Evolutionary conservation across 2,888 invertebrate genomes (phyloP).

Genomic region (Acronicta psi): DNA sequence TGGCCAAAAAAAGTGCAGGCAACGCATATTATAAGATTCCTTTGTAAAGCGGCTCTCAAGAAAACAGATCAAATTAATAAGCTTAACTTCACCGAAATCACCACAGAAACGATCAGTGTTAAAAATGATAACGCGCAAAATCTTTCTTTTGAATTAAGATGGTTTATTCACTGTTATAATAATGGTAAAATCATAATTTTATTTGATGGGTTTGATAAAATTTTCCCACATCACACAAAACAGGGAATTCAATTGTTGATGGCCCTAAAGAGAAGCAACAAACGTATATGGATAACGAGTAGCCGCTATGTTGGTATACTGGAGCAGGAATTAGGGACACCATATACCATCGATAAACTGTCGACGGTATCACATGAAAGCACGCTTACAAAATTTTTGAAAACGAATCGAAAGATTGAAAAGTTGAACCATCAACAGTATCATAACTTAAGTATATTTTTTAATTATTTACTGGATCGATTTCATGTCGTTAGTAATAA

Average conservation of each 20-base stretch:
- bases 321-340: slow-evolving; percentile 49
- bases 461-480: slow-evolving; percentile 51
- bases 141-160: slow-evolving; percentile 57
- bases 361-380: slow-evolving; percentile 51
- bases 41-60: slow-evolving; percentile 58
- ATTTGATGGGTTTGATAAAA: slow-evolving; percentile 64
- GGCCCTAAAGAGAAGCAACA: slow-evolving; percentile 47
- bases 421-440: slow-evolving; percentile 61
- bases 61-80: slow-evolving; percentile 37
- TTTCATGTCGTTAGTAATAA: slow-evolving; percentile 25
- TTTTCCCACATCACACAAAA: slow-evolving; percentile 59
- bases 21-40: slow-evolving; percentile 49
- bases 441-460: slow-evolving; percentile 56
- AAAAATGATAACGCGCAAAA: slow-evolving; percentile 27
- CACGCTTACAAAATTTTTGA: slow-evolving; percentile 60
- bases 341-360: slow-evolving; percentile 56
- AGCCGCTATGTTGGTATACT: slow-evolving; percentile 56
- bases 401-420: slow-evolving; percentile 61
- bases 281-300: slow-evolving; percentile 64
- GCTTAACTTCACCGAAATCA: slow-evolving; percentile 33
- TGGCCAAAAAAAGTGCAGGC: slow-evolving; percentile 48
- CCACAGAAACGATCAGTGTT: slow-evolving; percentile 39
- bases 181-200: slow-evolving; percentile 57
- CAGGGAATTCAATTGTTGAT: slow-evolving; percentile 59
- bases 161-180: slow-evolving; percentile 62